phyloP scores from a whole-genome alignment of 2,113 vertebrate genomes.

The Calidris pugnax region DNA sequence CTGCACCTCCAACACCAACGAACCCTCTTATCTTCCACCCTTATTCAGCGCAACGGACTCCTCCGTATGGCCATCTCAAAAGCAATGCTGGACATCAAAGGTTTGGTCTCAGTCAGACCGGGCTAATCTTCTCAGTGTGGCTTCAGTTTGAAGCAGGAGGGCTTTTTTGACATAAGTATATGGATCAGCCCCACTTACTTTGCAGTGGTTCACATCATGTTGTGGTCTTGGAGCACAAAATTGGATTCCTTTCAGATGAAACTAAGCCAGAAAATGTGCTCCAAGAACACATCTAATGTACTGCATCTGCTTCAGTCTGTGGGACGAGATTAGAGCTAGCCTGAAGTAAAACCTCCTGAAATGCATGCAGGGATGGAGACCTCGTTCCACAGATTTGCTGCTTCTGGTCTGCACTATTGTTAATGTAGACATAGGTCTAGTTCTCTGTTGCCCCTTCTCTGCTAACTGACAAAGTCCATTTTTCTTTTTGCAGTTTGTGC shows the following conservation, averaged over 20 bases:
- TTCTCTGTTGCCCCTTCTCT: neutral
- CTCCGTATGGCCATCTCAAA: neutral
- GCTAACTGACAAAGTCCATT: neutral
- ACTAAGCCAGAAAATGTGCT: slow-evolving; percentile 45
- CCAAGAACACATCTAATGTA: slow-evolving; percentile 29
- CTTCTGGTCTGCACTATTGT: neutral
- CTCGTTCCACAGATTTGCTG: neutral
- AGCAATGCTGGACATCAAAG: neutral
- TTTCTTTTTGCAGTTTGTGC: neutral
- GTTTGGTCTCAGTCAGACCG: neutral
- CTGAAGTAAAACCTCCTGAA: slow-evolving; percentile 13
- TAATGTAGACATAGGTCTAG: neutral
- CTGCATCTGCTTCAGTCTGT: slow-evolving; percentile 41
- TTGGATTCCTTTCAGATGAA: slow-evolving; percentile 48
- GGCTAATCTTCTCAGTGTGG: neutral
- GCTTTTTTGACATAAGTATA: neutral
- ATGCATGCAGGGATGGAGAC: neutral
- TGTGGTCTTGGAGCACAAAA: slow-evolving; percentile 13
- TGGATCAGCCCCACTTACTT: neutral
- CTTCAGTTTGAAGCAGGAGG: neutral
- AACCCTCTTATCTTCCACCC: neutral
- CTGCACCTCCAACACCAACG: neutral
- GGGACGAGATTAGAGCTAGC: neutral
- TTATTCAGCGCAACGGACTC: neutral
- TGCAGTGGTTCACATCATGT: neutral